A percentile compares a stretch with the other conserved stretches of the same genome.
phyloP scores from a whole-genome alignment of 2,113 vertebrate genomes.

The Cervus canadensis region DNA sequence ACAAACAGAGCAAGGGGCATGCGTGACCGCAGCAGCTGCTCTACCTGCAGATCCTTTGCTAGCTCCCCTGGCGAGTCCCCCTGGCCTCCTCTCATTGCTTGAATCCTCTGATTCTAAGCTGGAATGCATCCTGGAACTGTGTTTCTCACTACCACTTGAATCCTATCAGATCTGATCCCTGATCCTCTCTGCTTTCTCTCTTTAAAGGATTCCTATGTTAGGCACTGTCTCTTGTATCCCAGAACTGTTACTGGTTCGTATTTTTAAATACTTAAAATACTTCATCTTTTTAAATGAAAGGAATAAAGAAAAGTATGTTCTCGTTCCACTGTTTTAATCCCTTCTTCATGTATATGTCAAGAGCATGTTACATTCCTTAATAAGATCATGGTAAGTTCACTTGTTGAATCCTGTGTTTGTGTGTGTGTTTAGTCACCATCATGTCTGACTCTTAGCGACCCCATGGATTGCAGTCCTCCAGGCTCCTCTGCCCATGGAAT shows the following conservation, averaged over 20 bases:
- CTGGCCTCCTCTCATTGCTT: neutral
- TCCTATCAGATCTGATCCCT: neutral
- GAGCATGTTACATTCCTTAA: neutral
- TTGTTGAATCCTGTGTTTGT: neutral
- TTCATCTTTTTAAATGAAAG: neutral
- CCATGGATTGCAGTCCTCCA: neutral
- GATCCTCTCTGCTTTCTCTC: neutral
- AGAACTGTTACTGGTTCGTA: neutral
- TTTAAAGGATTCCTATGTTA: neutral
- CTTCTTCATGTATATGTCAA: neutral
- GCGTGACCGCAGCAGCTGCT: neutral
- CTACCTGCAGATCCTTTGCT: neutral
- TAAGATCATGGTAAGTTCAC: neutral
- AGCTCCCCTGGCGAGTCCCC: too few relatives aligned
- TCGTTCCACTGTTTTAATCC: neutral
- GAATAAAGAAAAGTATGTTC: neutral
- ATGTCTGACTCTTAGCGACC: neutral
- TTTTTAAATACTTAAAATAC: neutral
- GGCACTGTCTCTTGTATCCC: neutral
- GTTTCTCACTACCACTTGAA: neutral
- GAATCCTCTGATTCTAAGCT: neutral
- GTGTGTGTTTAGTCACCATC: neutral
- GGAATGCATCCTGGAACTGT: neutral
- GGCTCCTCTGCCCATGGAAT: neutral
- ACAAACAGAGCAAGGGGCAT: neutral